Evolutionary conservation across 2,888 invertebrate genomes (phyloP), one percentile per base, ranked within the genome.

Genomic region (Rhimphoctona megacephalus): DNA sequence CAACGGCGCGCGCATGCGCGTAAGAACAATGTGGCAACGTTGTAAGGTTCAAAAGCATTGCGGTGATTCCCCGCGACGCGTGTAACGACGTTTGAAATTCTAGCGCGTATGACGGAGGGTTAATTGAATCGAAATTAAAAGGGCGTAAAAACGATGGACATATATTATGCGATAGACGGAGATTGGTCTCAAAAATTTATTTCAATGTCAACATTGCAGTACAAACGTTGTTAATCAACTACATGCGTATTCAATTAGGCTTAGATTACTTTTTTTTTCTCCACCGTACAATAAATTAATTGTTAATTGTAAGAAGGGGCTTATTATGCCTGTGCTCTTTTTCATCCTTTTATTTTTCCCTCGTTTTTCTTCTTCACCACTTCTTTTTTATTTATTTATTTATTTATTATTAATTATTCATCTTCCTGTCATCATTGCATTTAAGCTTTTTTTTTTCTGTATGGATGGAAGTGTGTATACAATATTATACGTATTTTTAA

Each of bases 161-260:
- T 30, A 78, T 25, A 25, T 46, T n/a, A 70, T 77, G 54, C 30
- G 17, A 39, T 66, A 22, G 52, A 81, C 81, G 79, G 39, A 66
- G 61, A 85, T 87, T 89, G 85, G 84, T 89, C 89, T 88, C 87
- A 92, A 92, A 91, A 91, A 91, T 91, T 89, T 90, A 90, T 91
- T 91, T 91, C 92, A 91, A 91, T 92, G 90, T 92, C 90, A 92
- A 92, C 91, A 92, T 91, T 91, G 90, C 89, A 91, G 91, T 92
- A 92, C 90, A 92, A 92, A 92, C 90, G 90, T 91, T 90, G 87
- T 90, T 92, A 92, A 90, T 90, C 91, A 92, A 91, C 90, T 92
- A 91, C 91, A 91, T 82, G 89, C 82, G 89, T 88, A 89, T 90
- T 88, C 90, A 90, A 89, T 90, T 90, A 90, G 87, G 82, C 87